Percentiles rank a stretch among this genome's conserved stretches.
phyloP scores from a whole-genome alignment of 2,797 vertebrate genomes.

The Stomatorhinus walkeri region DNA sequence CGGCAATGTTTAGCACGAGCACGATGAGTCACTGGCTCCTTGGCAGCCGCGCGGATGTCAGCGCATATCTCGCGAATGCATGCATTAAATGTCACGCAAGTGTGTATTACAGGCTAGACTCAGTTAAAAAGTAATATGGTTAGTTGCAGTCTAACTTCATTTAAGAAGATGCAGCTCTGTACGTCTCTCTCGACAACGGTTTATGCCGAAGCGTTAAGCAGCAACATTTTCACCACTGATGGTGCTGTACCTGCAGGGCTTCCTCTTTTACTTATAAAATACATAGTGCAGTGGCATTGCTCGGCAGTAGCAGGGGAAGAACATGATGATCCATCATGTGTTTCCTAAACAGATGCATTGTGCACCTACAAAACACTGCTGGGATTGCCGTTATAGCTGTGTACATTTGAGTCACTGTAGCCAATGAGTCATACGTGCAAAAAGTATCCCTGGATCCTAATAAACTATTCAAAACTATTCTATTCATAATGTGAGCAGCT shows the following conservation, averaged over 20 bases:
- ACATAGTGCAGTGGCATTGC: background rate
- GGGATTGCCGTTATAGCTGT: background rate
- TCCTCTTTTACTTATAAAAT: background rate
- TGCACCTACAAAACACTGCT: background rate
- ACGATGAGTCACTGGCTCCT: background rate
- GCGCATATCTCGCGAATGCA: background rate
- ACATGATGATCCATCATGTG: background rate
- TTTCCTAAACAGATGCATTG: background rate
- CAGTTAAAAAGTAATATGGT: background rate
- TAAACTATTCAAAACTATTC: background rate
- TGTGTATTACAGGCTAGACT: background rate
- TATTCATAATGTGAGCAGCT: background rate
- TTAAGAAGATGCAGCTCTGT: background rate
- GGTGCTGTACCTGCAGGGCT: background rate
- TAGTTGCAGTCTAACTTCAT: background rate
- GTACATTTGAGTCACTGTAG: background rate
- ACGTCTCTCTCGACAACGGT: background rate
- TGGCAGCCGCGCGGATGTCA: background rate
- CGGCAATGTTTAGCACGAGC: background rate
- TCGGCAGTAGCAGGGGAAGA: background rate
- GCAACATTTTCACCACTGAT: background rate
- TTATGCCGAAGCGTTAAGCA: background rate
- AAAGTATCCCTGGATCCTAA: background rate
- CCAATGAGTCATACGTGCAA: background rate
- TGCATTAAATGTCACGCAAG: background rate